These are phyloP conservation scores for Campylomormyrus tamandua DNA, from an alignment of 2,113 vertebrate genomes.

Conservation along the genomic window DNA sequence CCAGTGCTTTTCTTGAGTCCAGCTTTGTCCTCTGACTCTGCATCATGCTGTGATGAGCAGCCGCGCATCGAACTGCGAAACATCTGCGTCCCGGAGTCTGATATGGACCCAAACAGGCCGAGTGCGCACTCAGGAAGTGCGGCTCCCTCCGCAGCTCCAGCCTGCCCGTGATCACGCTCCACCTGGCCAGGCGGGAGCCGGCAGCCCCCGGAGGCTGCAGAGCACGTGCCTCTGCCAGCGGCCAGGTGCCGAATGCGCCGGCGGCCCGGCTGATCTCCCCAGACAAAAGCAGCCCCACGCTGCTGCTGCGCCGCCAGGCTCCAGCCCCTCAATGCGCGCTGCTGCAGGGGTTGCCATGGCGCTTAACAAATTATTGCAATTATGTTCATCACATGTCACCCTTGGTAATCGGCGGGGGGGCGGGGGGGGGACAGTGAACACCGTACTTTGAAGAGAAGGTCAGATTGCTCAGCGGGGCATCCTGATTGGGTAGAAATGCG, in stretches of 20 bases:
- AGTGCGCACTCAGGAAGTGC: not conserved
- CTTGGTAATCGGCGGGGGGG: conserved; percentile 70
- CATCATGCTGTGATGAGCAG: not conserved
- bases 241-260: not conserved
- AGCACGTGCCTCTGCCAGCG: not conserved
- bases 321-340: conserved; percentile 49
- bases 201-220: not conserved
- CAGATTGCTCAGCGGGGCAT: conserved; percentile 84
- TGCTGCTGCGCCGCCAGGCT: not conserved
- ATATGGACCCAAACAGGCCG: not conserved
- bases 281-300: not conserved
- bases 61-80: not conserved
- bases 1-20: not conserved
- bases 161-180: not conserved
- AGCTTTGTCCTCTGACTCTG: not conserved
- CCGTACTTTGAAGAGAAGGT: conserved; percentile 84
- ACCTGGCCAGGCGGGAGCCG: not conserved
- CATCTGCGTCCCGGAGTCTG: not conserved
- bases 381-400: conserved; percentile 84
- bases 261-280: not conserved
- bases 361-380: conserved; percentile 92
- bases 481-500: conserved; percentile 86
- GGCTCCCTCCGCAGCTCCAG: not conserved
- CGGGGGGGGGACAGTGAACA: conserved; percentile 76
- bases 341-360: conserved; percentile 86